phyloP scores from a whole-genome alignment of 2,113 vertebrate genomes.

The Anhinga rufa region DNA sequence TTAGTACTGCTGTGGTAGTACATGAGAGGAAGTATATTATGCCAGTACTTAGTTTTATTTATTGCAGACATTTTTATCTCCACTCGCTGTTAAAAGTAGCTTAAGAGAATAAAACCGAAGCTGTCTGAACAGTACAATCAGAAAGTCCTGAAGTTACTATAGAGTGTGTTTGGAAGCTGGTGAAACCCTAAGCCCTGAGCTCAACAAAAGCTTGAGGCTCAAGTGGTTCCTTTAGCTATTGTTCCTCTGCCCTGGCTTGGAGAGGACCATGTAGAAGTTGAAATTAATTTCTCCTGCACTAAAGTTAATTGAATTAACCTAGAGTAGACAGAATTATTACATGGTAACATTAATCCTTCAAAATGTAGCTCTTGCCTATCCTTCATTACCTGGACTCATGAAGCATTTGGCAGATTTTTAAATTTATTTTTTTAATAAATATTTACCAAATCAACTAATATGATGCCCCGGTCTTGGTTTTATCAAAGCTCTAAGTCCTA shows the following conservation, averaged over 20 bases:
- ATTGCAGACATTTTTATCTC: background rate
- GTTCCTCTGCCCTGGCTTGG: background rate
- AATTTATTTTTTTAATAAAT: background rate
- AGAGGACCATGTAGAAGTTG: background rate
- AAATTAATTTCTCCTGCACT: background rate
- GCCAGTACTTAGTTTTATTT: background rate
- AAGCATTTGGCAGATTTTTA: background rate
- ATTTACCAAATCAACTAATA: background rate
- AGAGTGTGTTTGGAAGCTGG: background rate
- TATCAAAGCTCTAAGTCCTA: background rate
- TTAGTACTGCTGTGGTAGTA: background rate
- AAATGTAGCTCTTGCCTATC: background rate
- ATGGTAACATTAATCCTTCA: background rate
- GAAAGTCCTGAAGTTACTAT: background rate
- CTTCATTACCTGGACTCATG: background rate
- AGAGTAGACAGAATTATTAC: background rate
- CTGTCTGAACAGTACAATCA: background rate
- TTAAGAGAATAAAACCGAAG: background rate
- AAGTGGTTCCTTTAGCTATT: background rate
- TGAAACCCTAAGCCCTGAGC: background rate
- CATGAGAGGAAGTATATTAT: background rate
- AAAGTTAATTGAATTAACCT: background rate
- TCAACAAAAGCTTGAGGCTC: background rate
- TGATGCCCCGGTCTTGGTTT: background rate
- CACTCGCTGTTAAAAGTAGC: background rate